Conservation (phyloP, 2,113 vertebrate species). For the Reinhardtius hippoglossoides region DNA sequence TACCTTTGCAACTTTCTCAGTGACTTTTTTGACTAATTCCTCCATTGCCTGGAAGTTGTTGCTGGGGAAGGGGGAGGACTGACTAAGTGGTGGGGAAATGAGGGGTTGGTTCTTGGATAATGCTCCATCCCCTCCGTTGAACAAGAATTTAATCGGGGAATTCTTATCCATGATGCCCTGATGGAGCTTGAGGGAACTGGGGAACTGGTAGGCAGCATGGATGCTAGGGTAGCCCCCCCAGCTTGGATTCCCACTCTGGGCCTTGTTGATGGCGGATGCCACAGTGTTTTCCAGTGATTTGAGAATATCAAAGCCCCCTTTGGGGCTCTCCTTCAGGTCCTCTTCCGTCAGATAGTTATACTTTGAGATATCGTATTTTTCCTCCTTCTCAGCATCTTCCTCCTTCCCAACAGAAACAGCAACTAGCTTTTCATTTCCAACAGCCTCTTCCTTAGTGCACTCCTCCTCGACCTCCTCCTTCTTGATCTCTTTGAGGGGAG, state of each 20-base stretch:
- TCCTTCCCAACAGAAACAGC: conserved; percentile 60
- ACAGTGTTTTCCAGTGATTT: conserved; percentile 98
- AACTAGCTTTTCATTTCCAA: conserved; percentile 84
- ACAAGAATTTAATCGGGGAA: conserved; percentile 87
- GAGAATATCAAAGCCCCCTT: conserved; percentile 95
- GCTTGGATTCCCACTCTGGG: conserved; percentile 95
- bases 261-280: conserved; percentile 97
- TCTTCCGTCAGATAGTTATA: conserved; percentile 97
- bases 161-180: conserved; percentile 87
- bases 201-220: conserved; percentile 98
- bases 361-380: conserved; percentile 91
- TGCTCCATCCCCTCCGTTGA: conserved; percentile 83
- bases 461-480: conserved; percentile 90
- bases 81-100: conserved; percentile 87
- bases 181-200: conserved; percentile 92
- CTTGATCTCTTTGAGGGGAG: conserved; percentile 88
- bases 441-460: conserved; percentile 78
- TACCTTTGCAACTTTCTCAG: conserved; percentile 92
- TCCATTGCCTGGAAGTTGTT: conserved; percentile 96
- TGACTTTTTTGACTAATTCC: conserved; percentile 94
- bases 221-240: conserved; percentile 99
- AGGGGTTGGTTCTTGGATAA: conserved; percentile 88
- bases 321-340: conserved; percentile 96
- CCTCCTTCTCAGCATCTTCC: conserved; percentile 83
- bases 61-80: conserved; percentile 90